These are phyloP conservation scores for Drosophila kanapiae DNA, from an alignment of 1,140 invertebrate genomes.

Conservation along the genomic window DNA sequence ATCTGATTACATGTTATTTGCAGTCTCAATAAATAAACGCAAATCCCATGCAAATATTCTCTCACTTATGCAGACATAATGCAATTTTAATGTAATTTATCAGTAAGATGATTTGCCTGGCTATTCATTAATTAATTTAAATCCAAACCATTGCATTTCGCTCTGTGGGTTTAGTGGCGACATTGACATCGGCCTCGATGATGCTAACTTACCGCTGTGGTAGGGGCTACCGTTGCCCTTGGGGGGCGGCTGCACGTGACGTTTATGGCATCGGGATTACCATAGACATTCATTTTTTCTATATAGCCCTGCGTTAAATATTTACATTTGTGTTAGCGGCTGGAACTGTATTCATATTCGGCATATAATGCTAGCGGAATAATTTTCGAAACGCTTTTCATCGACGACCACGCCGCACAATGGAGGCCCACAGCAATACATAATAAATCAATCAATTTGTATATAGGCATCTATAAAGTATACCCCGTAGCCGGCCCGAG, in stretches of 20 bases:
- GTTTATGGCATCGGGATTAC: slow-evolving; percentile 72
- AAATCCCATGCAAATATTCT: slow-evolving; percentile 38
- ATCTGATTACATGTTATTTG: slow-evolving; percentile 36
- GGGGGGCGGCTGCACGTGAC: slow-evolving; percentile 64
- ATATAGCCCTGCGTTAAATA: slow-evolving; percentile 74
- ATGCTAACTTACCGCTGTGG: slow-evolving; percentile 69
- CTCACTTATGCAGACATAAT: slow-evolving; percentile 46
- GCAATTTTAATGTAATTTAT: slow-evolving; percentile 62
- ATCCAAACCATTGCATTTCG: slow-evolving; percentile 43
- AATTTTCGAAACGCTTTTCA: slow-evolving; percentile 69
- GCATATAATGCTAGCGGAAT: slow-evolving; percentile 41
- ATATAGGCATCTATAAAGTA: slow-evolving; percentile 7
- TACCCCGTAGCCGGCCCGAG: background rate
- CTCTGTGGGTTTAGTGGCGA: slow-evolving; percentile 26
- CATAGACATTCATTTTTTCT: slow-evolving; percentile 79
- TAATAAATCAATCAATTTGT: slow-evolving; percentile 81
- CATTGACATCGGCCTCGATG: slow-evolving; percentile 13
- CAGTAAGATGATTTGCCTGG: slow-evolving; percentile 46
- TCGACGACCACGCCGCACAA: slow-evolving; percentile 3
- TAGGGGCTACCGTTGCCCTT: slow-evolving; percentile 53
- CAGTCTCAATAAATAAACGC: slow-evolving; percentile 41
- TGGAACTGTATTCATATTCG: background rate
- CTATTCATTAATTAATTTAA: slow-evolving; percentile 64
- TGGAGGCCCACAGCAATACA: slow-evolving; percentile 41
- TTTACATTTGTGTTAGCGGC: slow-evolving; percentile 44